phyloP scores from a whole-genome alignment of 2,888 invertebrate genomes.

The Cryptocheilus praepositus region DNA sequence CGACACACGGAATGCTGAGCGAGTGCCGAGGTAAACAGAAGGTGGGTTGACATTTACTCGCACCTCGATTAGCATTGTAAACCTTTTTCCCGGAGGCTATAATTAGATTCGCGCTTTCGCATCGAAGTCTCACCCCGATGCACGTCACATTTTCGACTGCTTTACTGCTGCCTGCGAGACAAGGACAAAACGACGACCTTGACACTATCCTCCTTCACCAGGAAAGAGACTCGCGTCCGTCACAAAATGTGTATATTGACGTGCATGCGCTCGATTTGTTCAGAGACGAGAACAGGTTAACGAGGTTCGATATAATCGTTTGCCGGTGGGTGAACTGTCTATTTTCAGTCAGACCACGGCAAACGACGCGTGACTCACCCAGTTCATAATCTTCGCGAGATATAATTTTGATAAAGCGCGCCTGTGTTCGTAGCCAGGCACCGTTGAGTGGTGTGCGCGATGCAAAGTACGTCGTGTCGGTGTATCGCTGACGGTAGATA shows the following conservation, averaged over 20 bases:
- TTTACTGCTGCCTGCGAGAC: constrained; percentile 17
- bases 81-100: constrained; percentile 57
- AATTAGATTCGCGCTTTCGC: constrained; percentile 65
- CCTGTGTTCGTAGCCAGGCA: too few species aligned
- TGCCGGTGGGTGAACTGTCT: too few species aligned
- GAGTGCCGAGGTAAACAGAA: constrained; percentile 53
- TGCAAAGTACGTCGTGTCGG: too few species aligned
- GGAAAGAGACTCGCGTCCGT: neutral
- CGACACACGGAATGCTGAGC: constrained; percentile 32
- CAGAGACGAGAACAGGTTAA: too few species aligned
- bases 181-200: constrained; percentile 21
- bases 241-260: neutral
- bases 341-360: too few species aligned
- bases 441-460: too few species aligned
- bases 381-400: too few species aligned
- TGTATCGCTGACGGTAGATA: too few species aligned
- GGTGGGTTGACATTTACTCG: constrained; percentile 66
- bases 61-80: constrained; percentile 67
- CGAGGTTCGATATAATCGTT: too few species aligned
- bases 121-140: constrained; percentile 32
- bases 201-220: constrained; percentile 19
- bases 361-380: too few species aligned
- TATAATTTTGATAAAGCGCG: too few species aligned
- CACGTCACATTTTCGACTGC: neutral
- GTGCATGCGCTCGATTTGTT: neutral